Evolutionary conservation across 2,888 invertebrate species (phyloP), one percentile per base, ranked within the genome.

Genomic region (Hyalella azteca): DNA sequence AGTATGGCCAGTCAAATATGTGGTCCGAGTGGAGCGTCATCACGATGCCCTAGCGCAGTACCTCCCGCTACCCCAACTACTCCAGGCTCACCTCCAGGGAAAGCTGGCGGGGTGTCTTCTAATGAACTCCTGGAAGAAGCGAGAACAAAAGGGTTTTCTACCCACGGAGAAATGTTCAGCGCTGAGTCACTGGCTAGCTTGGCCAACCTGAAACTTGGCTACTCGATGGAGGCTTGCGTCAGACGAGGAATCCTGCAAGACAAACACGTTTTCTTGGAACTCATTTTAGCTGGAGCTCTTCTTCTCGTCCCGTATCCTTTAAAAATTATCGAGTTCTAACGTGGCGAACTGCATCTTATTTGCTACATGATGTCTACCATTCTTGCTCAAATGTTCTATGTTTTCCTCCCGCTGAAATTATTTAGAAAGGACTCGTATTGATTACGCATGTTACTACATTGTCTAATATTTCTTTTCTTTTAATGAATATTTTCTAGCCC

Each of bases 291-390:
- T 40, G 83, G 83, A 40, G 80, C 81, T 39, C 75, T 83, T 39
- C 75, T 83, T 39, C 78, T 83, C 39, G 80, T 83, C 40, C 83
- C 83, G 83, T 83, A 83, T 83, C 83, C 83, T 83, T 83, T 83
- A 80, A 29, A 5, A n/a, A n/a, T n/a, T n/a, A n/a, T 13, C 49
- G 15, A 49, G 54, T 29, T 4, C 26, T 54, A 26, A 22, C n/a
- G n/a, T n/a, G n/a, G n/a, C n/a, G n/a, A n/a, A n/a, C n/a, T n/a
- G n/a, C n/a, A n/a, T 45, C 45, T 45, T 45, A 45, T 45, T 11
- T 11, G 45, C 13, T 15, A 45, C 45, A 1, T 15, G 19, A 19
- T 1, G 45, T 45, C 11, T 3, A 45, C 11, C 1, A 45, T 15
- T 45, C 45, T 2, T 45, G 13, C 13, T 45, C 45, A 15, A 45